Evolutionary conservation across 2,797 vertebrate species (phyloP).

Genomic region (Heteromormyrus szaboi): DNA sequence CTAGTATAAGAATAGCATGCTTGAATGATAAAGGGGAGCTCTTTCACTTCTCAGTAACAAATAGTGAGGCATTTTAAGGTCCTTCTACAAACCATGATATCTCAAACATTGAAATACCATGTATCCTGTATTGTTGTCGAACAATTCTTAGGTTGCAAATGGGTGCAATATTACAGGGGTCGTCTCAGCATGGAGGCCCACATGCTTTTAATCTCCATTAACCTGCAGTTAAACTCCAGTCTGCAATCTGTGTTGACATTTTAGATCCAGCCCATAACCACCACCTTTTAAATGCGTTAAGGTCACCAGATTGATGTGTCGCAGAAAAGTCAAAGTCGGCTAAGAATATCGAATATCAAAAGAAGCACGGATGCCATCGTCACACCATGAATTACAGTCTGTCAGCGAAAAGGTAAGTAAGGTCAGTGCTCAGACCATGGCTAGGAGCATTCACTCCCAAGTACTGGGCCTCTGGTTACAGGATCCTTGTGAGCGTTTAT

Average conservation of each 20-base stretch:
- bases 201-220: not conserved
- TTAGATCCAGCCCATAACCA: not conserved
- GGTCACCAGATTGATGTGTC: slow-evolving; percentile 1
- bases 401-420: not conserved
- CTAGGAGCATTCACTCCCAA: not conserved
- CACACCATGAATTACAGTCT: not conserved
- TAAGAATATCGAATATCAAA: slow-evolving; percentile 18
- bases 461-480: slow-evolving; percentile 10
- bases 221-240: not conserved
- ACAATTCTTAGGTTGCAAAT: not conserved
- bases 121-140: not conserved
- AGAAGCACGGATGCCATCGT: slow-evolving; percentile 4
- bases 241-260: not conserved
- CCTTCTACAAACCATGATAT: not conserved
- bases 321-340: not conserved
- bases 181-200: not conserved
- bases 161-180: not conserved
- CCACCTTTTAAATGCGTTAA: not conserved
- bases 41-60: not conserved
- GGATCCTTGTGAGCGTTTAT: not conserved
- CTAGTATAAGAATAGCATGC: not conserved
- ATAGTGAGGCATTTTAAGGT: not conserved
- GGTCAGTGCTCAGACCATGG: not conserved
- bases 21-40: not conserved
- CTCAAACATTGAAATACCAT: not conserved